Evolutionary conservation across 2,113 vertebrate species (phyloP).

Genomic region (Elachura formosa): DNA sequence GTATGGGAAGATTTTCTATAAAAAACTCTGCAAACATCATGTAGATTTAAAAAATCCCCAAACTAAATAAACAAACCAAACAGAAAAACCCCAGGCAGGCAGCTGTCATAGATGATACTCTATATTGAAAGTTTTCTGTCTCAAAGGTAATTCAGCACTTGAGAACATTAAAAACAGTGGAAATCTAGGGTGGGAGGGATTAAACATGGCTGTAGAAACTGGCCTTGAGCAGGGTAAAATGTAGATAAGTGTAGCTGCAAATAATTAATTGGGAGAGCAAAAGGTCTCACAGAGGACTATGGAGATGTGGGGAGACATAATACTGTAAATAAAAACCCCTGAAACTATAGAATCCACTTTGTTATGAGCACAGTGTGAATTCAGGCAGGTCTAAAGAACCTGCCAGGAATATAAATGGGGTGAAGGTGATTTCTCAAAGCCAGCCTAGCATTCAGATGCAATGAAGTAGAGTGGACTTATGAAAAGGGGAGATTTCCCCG

Average conservation of each 20-base stretch:
- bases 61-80: background rate
- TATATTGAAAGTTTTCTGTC: background rate
- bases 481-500: background rate
- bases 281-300: background rate
- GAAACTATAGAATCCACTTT: background rate
- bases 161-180: background rate
- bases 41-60: background rate
- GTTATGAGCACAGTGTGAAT: background rate
- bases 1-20: background rate
- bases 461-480: accelerated
- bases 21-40: background rate
- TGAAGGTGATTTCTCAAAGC: background rate
- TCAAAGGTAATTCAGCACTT: background rate
- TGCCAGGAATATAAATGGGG: background rate
- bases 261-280: background rate
- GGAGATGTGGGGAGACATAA: background rate
- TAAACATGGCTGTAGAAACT: background rate
- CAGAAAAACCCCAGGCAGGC: background rate
- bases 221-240: background rate
- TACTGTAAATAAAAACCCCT: background rate
- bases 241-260: background rate
- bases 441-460: background rate
- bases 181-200: background rate
- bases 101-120: background rate
- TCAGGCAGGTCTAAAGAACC: background rate